These are phyloP conservation scores for Eutrigla gurnardus DNA, from an alignment of 2,797 vertebrate genomes.

Conservation along the genomic window DNA sequence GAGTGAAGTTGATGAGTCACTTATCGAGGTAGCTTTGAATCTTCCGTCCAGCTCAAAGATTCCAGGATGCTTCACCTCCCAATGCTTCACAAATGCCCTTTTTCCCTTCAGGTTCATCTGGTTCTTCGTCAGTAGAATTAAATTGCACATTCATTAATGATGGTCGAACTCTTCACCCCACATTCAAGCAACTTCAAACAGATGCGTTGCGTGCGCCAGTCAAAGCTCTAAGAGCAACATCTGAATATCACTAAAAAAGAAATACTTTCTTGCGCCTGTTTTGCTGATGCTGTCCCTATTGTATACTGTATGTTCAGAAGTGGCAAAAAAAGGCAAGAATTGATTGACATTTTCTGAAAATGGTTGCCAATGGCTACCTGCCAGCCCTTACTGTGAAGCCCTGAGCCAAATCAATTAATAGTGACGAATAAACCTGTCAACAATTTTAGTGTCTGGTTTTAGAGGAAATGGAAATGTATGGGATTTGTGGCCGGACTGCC, in stretches of 20 bases:
- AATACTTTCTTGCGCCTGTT: neutral
- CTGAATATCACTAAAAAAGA: neutral
- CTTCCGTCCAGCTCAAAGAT: too few relatives aligned
- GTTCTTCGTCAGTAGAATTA: too few relatives aligned
- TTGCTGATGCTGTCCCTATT: neutral
- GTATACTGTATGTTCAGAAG: neutral
- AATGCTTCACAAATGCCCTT: too few relatives aligned
- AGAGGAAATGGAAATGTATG: slow-evolving; percentile 1
- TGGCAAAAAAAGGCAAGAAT: neutral
- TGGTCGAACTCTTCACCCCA: too few relatives aligned
- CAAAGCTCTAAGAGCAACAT: neutral
- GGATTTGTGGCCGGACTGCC: neutral
- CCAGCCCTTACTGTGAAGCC: too few relatives aligned
- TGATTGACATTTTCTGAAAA: neutral
- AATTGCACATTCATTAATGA: too few relatives aligned
- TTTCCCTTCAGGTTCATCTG: too few relatives aligned
- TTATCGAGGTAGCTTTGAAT: too few relatives aligned
- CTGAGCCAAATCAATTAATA: neutral
- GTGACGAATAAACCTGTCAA: neutral
- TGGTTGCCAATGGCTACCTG: neutral
- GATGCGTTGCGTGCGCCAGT: neutral
- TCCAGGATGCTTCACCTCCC: too few relatives aligned
- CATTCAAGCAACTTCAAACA: too few relatives aligned
- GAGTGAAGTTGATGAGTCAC: too few relatives aligned
- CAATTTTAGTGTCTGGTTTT: neutral